Evolutionary conservation across 1,140 invertebrate species (phyloP).

Genomic region (Drosophila tsacasi): DNA sequence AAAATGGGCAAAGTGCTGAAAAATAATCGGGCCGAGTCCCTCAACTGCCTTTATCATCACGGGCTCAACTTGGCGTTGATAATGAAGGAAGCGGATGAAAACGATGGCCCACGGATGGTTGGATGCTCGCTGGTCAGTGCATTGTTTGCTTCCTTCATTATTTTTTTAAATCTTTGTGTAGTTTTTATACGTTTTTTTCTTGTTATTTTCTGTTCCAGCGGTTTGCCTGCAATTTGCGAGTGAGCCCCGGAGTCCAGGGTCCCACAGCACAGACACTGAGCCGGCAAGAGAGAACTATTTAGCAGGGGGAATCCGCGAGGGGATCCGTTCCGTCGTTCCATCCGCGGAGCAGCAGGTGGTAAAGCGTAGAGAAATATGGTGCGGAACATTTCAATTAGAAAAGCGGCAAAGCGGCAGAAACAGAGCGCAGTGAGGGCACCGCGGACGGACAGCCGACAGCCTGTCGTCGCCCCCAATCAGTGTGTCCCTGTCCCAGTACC

Average conservation of each 20-base stretch:
- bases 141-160: conserved; percentile 48
- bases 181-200: conserved; percentile 15
- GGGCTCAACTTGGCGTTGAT: conserved; percentile 79
- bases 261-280: conserved; percentile 15
- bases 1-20: conserved; percentile 57
- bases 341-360: conserved; percentile 72
- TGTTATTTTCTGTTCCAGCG: conserved; percentile 44
- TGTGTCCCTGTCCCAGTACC: neutral
- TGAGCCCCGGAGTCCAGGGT: conserved; percentile 22
- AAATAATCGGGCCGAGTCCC: conserved; percentile 70
- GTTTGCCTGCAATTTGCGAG: conserved; percentile 68
- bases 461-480: conserved; percentile 77
- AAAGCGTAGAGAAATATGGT: conserved; percentile 81
- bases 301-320: conserved; percentile 32
- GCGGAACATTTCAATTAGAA: conserved; percentile 82
- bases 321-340: conserved; percentile 20
- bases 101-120: conserved; percentile 41
- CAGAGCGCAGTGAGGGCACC: conserved; percentile 45
- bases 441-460: conserved; percentile 66
- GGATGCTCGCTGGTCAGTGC: conserved; percentile 58
- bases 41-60: conserved; percentile 74
- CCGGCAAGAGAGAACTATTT: conserved; percentile 66
- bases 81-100: conserved; percentile 57
- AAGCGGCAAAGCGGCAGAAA: conserved; percentile 48
- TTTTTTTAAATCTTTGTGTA: neutral